Evolutionary conservation across 2,797 vertebrate species (phyloP), one percentile per base, ranked within the genome.

Genomic region (Neoniphon sammara): DNA sequence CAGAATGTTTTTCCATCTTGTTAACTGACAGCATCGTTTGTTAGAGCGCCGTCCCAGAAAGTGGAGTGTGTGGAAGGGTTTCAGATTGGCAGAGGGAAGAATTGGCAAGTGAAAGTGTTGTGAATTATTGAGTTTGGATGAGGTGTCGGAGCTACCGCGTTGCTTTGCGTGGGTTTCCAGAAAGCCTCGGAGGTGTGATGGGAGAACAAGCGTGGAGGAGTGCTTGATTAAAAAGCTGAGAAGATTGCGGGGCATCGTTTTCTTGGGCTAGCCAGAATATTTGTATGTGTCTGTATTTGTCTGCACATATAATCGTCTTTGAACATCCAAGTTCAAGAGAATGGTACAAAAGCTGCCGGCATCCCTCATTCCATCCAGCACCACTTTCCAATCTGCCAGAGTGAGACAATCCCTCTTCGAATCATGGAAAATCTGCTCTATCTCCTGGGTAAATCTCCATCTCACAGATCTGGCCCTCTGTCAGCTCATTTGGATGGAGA

Each of bases 401-500:
- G 69, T 78, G 72, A 91, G 82, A 85, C 84, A 47, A 76, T 67
- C 86, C 85, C 89, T 81, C 85, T 65, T 46, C 66, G 71, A 91
- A 81, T 91, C 85, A 60, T 76, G 89, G 86, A 92, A 91, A 91
- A 91, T 88, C 86, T 89, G 88, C 77, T 89, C 80, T 73, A 84
- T 91, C 90, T 90, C 87, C 67, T 68, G 89, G 86, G 90, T 89
- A 91, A 88, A 87, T 89, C 91, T 94, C 93, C 93, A 91, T 94
- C 93, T 94, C 89, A 30, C 91, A 92, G 93, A 93, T 93, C 95
- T 97, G 96, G 96, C 95, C 89, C 86, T 90, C 89, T 83, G 94
- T 96, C 95, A 96, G 94, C 95, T 96, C 95, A 96, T 96, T 96
- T 97, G 96, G 95, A 95, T 89, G 85, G 94, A 91, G 80, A 87